Evolutionary conservation across 1,140 invertebrate species (phyloP), one percentile per base, ranked within the genome.

Genomic region (Drosophila littoralis): DNA sequence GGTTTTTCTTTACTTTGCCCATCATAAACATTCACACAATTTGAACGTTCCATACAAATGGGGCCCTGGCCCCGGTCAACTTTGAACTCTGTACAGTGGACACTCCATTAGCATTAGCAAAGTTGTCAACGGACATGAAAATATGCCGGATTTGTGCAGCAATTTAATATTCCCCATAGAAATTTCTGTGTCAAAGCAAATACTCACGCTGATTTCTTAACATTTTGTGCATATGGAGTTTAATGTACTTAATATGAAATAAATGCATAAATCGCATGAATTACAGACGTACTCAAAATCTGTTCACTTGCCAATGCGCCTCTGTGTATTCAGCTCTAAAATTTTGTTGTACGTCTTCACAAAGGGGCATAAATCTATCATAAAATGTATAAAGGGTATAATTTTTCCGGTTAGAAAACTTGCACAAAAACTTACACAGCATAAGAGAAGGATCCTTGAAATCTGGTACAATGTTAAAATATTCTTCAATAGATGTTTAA

Each of bases 71-170:
- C 59, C 32, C 54, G 38, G 13, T 28, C 38, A 64, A 61, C 51
- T 54, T 32, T 40, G 15, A 40, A 38, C 74, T 57, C 22, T 28
- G 52, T 9, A 50, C 36, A 33, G 54, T 65, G 60, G 72, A 51
- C 77, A 86, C 77, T 79, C 79, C 70, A 81, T 85, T 85, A 86
- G 82, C 81, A 86, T 85, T 77, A 58, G 60, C 73, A 28, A 71
- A 67, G 57, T 60, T 77, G 65, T 54, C 65, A 60, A 32, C 46
- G 42, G 7, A 69, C 36, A 17, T 50, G 13, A 7, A 8, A 51
- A 51, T 35, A 12, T 45, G 48, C 36, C 22, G 65, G 55, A 61
- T 51, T 59, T 61, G 32, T 36, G 32, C 52, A 15, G 46, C 43
- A 42, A 69, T 74, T 69, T 57, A 45, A 61, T 51, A 55, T 57